Conservation (phyloP, 1,140 invertebrate species). For the Psilanteris sp. region DNA sequence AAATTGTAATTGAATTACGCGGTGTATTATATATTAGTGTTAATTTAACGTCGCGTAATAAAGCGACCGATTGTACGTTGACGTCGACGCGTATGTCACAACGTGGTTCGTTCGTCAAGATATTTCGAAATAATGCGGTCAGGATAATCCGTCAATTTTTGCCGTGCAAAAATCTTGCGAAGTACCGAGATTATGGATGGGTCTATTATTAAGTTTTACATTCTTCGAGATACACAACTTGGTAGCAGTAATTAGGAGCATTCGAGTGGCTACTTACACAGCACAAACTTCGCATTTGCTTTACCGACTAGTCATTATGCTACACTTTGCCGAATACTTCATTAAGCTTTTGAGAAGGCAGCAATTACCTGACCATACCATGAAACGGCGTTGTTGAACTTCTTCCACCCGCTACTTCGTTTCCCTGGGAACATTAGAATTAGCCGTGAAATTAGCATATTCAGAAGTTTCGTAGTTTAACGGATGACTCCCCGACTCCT, state of each 20-base stretch:
- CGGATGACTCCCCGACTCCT: constrained; percentile 64
- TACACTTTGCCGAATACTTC: constrained; percentile 67
- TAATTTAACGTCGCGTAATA: constrained; percentile 36
- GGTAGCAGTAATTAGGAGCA: constrained; percentile 53
- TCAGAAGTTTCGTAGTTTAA: constrained; percentile 76
- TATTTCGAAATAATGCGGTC: constrained; percentile 16
- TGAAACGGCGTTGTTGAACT: constrained; percentile 56
- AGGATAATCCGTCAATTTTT: too few relatives aligned
- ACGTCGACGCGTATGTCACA: too few relatives aligned
- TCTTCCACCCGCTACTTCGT: constrained; percentile 60
- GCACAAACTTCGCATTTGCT: constrained; percentile 63
- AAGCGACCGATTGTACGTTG: too few relatives aligned
- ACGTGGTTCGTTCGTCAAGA: constrained; percentile 7
- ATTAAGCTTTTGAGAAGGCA: constrained; percentile 67
- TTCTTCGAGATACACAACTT: constrained; percentile 29
- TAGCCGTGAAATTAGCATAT: constrained; percentile 76
- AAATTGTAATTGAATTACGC: constrained; percentile 32
- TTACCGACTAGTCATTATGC: constrained; percentile 65
- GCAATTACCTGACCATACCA: constrained; percentile 68
- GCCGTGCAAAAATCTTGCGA: too few relatives aligned
- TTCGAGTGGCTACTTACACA: constrained; percentile 60
- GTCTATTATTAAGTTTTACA: constrained; percentile 47
- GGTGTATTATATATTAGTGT: constrained; percentile 34
- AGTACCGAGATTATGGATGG: constrained; percentile 3
- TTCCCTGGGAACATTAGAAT: constrained; percentile 72